Base-by-base conservation (phyloP, 2,797 vertebrate genomes). In the Acrossocheilus wenchowensis region DNA sequence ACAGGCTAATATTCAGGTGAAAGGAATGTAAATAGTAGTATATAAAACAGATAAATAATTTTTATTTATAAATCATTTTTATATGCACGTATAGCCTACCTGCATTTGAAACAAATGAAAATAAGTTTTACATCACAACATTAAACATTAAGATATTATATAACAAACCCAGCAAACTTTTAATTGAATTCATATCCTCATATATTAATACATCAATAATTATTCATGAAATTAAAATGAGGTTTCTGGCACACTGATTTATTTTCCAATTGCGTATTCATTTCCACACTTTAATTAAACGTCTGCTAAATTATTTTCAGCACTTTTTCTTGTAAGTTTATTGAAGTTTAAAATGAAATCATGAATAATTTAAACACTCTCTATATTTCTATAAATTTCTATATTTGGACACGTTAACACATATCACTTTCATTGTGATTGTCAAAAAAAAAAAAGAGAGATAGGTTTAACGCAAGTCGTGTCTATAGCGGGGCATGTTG, bases 291-390 rank as follows among this genome's bases (percentile, higher is more conserved):
- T 39, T 30, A 64, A 64, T 64, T 14, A 15, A 64, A 11, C 12
- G 26, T 30, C 34, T 39, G 4, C 34, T 68, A 2, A 68, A 68
- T 68, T 10, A 21, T 39, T 36, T 30, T 14, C 26, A 64, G 12
- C 62, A 64, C 62, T 62, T 62, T 62, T 62, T 62, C 60, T 62
- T 62, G n/a, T 26, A 36, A 68, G 66, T 43, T 71, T 73, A 45
- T 15, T 72, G 39, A 15, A 45, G 74, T 34, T 36, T 1, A 68
- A 4, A 68, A 21, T 21, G 17, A 21, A 19, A 69, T 69, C 50
- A 14, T 78, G 21, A 4, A 57, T 78, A 0, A n/a, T 78, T 57
- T 8, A 11, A 23, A 57, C 74, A 36, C 48, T 36, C 4, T 50
- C 4, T 50, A 50, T 11, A 52, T 75, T 52, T 52, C 26, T 36